These are phyloP conservation scores for Oceanites oceanicus DNA, from an alignment of 2,113 vertebrate genomes.

Conservation along the genomic window DNA sequence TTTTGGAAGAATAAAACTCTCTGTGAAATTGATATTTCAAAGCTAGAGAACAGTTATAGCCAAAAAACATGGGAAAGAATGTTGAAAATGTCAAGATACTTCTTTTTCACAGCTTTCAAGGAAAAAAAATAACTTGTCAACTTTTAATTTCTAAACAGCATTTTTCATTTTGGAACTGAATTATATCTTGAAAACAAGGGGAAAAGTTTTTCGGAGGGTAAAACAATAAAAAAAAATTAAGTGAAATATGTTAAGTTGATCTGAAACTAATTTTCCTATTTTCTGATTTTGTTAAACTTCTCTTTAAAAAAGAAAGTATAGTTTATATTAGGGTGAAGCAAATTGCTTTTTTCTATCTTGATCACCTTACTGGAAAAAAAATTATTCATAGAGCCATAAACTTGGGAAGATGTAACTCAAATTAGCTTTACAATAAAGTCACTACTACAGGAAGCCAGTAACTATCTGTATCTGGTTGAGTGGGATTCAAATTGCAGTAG, in stretches of 20 bases:
- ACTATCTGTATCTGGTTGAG: background rate
- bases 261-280: background rate
- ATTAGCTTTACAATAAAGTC: background rate
- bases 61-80: conserved; percentile 21
- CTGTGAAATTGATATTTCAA: conserved; percentile 19
- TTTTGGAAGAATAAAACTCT: conserved; percentile 9
- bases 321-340: background rate
- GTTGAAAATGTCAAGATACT: conserved; percentile 14
- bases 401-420: background rate
- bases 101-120: background rate
- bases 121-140: background rate
- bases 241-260: background rate
- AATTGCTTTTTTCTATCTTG: background rate
- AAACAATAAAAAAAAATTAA: background rate
- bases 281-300: background rate
- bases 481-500: background rate
- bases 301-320: background rate
- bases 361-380: background rate
- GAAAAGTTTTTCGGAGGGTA: background rate
- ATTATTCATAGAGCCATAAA: background rate
- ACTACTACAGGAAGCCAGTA: background rate
- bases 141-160: background rate
- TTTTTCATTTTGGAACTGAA: conserved; percentile 21
- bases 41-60: background rate
- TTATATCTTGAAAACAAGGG: background rate